These are phyloP conservation scores for Mus minutoides DNA, from an alignment of 2,797 vertebrate genomes.

Conservation along the genomic window DNA sequence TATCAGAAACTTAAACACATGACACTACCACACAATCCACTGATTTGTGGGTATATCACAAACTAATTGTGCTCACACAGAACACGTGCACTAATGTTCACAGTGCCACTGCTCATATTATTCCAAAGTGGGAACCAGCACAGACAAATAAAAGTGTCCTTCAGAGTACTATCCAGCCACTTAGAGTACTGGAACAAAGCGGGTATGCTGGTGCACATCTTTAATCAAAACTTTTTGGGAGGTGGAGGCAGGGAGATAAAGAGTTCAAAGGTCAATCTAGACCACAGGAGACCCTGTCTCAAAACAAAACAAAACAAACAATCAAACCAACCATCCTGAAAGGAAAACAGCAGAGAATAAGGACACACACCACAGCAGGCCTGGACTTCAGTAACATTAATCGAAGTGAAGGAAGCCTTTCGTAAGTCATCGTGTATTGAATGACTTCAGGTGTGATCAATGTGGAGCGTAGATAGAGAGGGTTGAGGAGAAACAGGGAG, in stretches of 20 bases:
- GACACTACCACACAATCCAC: background rate
- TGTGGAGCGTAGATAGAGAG: background rate
- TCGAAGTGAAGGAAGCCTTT: background rate
- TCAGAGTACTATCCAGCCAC: background rate
- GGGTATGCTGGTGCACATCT: background rate
- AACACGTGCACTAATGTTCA: background rate
- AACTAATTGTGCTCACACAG: background rate
- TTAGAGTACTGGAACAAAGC: background rate
- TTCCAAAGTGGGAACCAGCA: background rate
- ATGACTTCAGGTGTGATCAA: conserved; percentile 27
- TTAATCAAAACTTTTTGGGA: background rate
- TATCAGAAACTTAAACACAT: conserved; percentile 26
- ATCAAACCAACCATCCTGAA: background rate
- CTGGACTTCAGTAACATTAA: background rate
- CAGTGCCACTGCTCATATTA: background rate
- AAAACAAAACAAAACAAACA: too few species aligned
- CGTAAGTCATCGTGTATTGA: background rate
- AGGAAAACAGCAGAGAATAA: background rate
- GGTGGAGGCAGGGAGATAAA: background rate
- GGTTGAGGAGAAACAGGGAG: background rate
- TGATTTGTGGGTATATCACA: background rate
- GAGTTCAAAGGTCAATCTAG: background rate
- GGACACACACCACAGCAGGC: background rate
- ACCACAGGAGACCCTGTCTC: background rate
- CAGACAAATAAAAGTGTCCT: background rate